phyloP scores from a whole-genome alignment of 2,113 vertebrate genomes.

The Salvator merianae region DNA sequence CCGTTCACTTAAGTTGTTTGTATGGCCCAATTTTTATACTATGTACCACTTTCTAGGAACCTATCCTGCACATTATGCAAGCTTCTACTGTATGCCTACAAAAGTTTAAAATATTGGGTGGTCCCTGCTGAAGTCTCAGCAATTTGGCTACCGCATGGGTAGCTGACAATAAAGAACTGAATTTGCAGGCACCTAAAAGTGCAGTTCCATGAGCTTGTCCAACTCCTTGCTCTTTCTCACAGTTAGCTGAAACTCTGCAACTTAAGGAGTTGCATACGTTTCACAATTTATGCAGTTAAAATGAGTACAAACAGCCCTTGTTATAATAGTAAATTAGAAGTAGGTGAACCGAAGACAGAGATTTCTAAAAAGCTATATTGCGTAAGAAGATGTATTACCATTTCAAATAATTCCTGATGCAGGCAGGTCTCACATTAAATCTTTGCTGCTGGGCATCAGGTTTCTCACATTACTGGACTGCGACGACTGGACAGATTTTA shows the following conservation, averaged over 20 bases:
- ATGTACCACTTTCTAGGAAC: no score
- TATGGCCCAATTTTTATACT: no score
- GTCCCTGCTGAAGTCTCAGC: not conserved
- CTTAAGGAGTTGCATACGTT: not conserved
- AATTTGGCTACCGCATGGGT: not conserved
- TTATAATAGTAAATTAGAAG: constrained; percentile 16
- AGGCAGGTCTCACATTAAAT: not conserved
- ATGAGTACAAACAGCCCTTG: constrained; percentile 2
- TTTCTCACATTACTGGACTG: not conserved
- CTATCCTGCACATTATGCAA: no score
- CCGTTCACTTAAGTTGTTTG: no score
- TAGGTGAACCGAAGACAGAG: not conserved
- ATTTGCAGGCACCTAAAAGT: not conserved
- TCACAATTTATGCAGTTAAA: not conserved
- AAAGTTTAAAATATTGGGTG: not conserved
- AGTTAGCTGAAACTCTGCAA: not conserved
- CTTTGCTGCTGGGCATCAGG: constrained; percentile 16
- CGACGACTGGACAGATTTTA: not conserved
- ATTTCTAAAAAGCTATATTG: not conserved
- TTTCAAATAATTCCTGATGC: constrained; percentile 29
- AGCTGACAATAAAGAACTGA: not conserved
- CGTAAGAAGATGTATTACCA: not conserved
- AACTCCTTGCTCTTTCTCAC: not conserved
- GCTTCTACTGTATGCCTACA: no score
- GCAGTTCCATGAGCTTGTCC: not conserved